These are phyloP conservation scores for Tyria jacobaeae DNA, from an alignment of 2,888 invertebrate species.

Conservation along the genomic window DNA sequence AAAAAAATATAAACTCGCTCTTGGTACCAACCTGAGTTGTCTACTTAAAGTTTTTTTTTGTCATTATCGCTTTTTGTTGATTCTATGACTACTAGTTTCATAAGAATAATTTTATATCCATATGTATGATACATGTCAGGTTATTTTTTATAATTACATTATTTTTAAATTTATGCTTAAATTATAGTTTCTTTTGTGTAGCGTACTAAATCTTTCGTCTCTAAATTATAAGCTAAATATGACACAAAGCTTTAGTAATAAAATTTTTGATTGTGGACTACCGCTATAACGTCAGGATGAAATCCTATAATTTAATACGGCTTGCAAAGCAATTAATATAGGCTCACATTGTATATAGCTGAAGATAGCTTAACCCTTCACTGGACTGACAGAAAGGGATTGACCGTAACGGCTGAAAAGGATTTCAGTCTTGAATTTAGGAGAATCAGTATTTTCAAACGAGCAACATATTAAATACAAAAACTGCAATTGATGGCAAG, in stretches of 20 bases:
- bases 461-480: neutral
- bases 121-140: too few relatives aligned
- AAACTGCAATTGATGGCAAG: too few relatives aligned
- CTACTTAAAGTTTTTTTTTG: too few relatives aligned
- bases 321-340: constrained; percentile 17
- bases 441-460: neutral
- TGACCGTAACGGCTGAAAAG: neutral
- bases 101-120: too few relatives aligned
- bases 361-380: constrained; percentile 19
- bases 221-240: neutral
- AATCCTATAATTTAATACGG: constrained; percentile 15
- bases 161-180: neutral
- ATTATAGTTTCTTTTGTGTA: neutral
- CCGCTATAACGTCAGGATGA: neutral
- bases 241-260: too few relatives aligned
- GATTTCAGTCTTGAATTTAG: constrained; percentile 17
- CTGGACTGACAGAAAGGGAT: constrained; percentile 9
- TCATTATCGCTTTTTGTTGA: too few relatives aligned
- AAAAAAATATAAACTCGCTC: too few relatives aligned
- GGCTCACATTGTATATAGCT: constrained; percentile 9
- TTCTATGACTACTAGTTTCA: too few relatives aligned
- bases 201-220: too few relatives aligned
- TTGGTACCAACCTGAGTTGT: too few relatives aligned
- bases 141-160: too few relatives aligned
- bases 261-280: neutral